phyloP scores from a whole-genome alignment of 2,113 vertebrate genomes.

The Typhlomys cinereus region DNA sequence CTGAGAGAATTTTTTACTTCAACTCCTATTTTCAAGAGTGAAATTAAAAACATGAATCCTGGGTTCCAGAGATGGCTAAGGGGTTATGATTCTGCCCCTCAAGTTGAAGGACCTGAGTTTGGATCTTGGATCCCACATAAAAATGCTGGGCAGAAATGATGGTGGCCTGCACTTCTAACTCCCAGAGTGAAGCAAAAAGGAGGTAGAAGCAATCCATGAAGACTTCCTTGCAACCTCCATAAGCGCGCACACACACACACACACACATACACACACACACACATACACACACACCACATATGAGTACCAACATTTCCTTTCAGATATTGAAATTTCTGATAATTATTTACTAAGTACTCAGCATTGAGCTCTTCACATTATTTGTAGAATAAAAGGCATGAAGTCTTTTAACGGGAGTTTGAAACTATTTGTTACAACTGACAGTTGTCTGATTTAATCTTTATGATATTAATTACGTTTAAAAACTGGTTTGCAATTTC shows the following conservation, averaged over 20 bases:
- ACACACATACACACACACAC: no score
- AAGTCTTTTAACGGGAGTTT: not conserved
- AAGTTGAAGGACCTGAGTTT: no score
- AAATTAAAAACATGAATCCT: not conserved
- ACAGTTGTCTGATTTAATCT: not conserved
- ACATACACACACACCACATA: not conserved
- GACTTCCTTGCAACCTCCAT: no score
- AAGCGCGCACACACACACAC: no score
- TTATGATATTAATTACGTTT: not conserved
- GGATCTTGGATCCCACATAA: no score
- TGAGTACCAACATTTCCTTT: not conserved
- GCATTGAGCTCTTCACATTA: not conserved
- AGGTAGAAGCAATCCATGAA: no score
- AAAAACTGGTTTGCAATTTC: not conserved
- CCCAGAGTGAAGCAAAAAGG: no score
- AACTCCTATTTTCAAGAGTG: not conserved
- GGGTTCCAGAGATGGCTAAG: not conserved
- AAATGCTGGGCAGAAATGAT: no score
- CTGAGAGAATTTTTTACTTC: not conserved
- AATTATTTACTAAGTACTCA: not conserved
- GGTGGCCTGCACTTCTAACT: no score
- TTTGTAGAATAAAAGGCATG: not conserved
- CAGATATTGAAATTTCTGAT: not conserved
- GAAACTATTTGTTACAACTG: not conserved
- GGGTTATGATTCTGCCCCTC: no score